Evolutionary conservation across 2,113 vertebrate genomes (phyloP), one percentile per base, ranked within the genome.

Genomic region (Dicerorhinus sumatrensis): DNA sequence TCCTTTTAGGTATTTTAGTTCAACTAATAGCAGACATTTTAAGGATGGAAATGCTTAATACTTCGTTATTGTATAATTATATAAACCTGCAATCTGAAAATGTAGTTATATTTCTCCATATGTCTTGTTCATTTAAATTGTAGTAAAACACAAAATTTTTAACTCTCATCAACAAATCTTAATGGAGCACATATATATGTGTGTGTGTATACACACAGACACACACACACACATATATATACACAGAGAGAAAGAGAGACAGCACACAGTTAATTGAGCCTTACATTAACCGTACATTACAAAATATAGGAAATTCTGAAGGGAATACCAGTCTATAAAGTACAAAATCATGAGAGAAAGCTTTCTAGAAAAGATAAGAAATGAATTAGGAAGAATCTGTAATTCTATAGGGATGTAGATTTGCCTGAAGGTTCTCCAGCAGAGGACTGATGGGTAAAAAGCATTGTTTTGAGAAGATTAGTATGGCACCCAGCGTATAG

Each of bases 1-100:
- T 93, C n/a, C 48, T 56, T 93, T 81, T 72, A 75, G 51, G 16
- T 69, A 90, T 81, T 89, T 86, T 86, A 90, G n/a, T 67, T n/a
- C 60, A 89, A 89, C 27, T 83, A 67, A 67, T 4, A 83, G 84
- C 31, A 89, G 51, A 89, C 46, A 84, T 77, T 93, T 77, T 84
- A 79, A 72, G 90, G 33, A 89, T 31, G 42, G 23, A 39, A 54
- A 96, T 79, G 29, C 16, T 89, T 72, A 79, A 75, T 27, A 80
- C 11, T 79, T 85, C 65, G 80, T 77, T 79, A 95, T 23, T 81
- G 8, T 69, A 85, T 90, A 29, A 81, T 85, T 46, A 51, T 36
- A 60, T 90, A 84, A 84, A 89, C 13, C 36, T 58, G 39, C 20
- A 90, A 67, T 90, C 60, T 94, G 75, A 90, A 58, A 86, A 60